Evolutionary conservation across 2,113 vertebrate species (phyloP).

Genomic region (Grammomys surdaster): DNA sequence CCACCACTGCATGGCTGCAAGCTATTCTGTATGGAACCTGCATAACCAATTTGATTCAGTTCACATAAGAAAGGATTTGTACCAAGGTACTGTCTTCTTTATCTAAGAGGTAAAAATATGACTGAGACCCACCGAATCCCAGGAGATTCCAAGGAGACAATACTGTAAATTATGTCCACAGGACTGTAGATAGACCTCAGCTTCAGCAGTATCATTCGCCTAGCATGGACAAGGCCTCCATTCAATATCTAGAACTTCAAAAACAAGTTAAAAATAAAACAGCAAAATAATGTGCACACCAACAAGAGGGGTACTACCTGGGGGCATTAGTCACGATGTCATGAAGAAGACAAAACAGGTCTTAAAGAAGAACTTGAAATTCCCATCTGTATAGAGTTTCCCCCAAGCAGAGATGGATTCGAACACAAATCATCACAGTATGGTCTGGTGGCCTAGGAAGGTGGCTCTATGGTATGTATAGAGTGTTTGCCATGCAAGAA

Average conservation of each 20-base stretch:
- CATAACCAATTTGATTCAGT: background rate
- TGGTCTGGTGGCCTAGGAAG: background rate
- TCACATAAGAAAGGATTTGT: slow-evolving; percentile 15
- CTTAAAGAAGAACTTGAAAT: background rate
- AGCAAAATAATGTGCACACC: background rate
- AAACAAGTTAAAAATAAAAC: background rate
- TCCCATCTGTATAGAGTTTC: background rate
- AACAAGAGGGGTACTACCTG: no score
- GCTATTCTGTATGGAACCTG: background rate
- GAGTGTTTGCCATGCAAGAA: background rate
- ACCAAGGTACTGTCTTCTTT: slow-evolving; percentile 1
- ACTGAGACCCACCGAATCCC: background rate
- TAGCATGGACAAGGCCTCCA: background rate
- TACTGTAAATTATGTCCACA: no score
- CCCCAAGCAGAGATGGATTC: background rate
- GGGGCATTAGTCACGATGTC: background rate
- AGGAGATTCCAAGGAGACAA: background rate
- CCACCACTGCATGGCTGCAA: background rate
- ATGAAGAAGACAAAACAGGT: background rate
- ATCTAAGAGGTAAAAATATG: background rate
- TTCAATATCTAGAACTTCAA: background rate
- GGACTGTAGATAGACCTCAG: background rate
- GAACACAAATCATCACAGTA: background rate
- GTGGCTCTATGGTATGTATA: background rate
- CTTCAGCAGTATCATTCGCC: background rate